Base-by-base conservation (phyloP, 2,113 vertebrate species). In the Paracanthobrama guichenoti region DNA sequence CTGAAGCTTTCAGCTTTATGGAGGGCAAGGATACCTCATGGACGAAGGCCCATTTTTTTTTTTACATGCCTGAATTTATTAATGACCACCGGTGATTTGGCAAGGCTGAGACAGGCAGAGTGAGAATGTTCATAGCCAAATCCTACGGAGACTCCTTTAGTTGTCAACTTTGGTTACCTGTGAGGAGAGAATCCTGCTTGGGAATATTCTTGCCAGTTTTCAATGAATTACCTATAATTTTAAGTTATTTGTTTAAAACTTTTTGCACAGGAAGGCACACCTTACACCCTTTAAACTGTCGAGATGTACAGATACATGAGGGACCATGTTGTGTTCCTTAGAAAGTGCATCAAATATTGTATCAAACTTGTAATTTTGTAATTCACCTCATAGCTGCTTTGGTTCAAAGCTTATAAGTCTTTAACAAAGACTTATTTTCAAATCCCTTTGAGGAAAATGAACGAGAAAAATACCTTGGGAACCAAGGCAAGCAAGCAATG, bases 51-150 rank as follows among this genome's bases (percentile, higher is more conserved):
- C 71, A 50, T 62, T 50, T 88, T 88, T 85, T 73, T 73, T 4
- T 35, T 35, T 39, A 78, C 53, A 24, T 57, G 44, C 66, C 79
- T 22, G 76, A 78, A 53, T 82, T 85, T 86, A 88, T 85, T 69
- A 86, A 85, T 83, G 83, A 80, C 64, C 48, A 53, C 75, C 24
- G 79, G 80, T 62, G 69, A 31, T 71, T 71, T n/a, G 71, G 71
- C 67, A 66, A 78, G 75, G 39, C 60, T 50, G 57, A 83, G 75
- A 8, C 75, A 60, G 48, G 24, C 39, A 50, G 81, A 83, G 64
- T 66, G 39, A 35, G 67, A 62, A 16, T 72, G 22, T 72, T 53
- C 72, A 28, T 28, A 20, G 46, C 42, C 46, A 50, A 74, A 50
- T 50, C 67, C 39, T 72, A 4, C 16, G 8, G 46, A 75, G 46